Conservation (phyloP, 2,797 vertebrate genomes). For the Synanceia verrucosa region DNA sequence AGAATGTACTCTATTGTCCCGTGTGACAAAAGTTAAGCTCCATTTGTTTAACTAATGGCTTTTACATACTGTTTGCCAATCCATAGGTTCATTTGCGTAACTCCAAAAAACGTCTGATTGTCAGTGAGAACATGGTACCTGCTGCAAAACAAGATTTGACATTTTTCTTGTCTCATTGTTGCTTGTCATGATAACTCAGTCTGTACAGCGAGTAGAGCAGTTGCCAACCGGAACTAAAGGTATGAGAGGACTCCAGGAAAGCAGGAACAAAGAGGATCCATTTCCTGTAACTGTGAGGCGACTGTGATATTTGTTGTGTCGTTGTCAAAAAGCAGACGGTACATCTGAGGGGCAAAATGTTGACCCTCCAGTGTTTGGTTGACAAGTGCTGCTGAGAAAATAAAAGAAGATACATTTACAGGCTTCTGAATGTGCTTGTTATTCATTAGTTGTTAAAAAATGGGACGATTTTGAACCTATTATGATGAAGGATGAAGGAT, state of each 20-base stretch:
- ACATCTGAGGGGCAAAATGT: slow-evolving; percentile 44
- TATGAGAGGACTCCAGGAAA: slow-evolving; percentile 24
- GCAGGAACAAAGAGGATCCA: slow-evolving; percentile 40
- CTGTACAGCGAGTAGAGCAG: background rate
- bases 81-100: background rate
- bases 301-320: slow-evolving; percentile 69
- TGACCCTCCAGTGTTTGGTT: slow-evolving; percentile 15
- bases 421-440: background rate
- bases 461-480: background rate
- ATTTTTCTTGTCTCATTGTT: background rate
- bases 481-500: background rate
- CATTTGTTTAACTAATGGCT: slow-evolving; percentile 21
- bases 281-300: slow-evolving; percentile 62
- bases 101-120: background rate
- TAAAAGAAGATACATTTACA: background rate
- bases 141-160: background rate
- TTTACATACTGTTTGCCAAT: slow-evolving; percentile 31
- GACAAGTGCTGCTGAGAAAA: slow-evolving; percentile 1
- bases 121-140: background rate
- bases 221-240: background rate
- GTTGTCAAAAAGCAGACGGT: slow-evolving; percentile 43
- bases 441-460: background rate
- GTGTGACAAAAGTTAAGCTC: slow-evolving; percentile 31
- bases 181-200: slow-evolving; percentile 6
- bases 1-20: slow-evolving; percentile 22